phyloP scores from a whole-genome alignment of 2,113 vertebrate genomes.

The Pseudopodoces humilis region DNA sequence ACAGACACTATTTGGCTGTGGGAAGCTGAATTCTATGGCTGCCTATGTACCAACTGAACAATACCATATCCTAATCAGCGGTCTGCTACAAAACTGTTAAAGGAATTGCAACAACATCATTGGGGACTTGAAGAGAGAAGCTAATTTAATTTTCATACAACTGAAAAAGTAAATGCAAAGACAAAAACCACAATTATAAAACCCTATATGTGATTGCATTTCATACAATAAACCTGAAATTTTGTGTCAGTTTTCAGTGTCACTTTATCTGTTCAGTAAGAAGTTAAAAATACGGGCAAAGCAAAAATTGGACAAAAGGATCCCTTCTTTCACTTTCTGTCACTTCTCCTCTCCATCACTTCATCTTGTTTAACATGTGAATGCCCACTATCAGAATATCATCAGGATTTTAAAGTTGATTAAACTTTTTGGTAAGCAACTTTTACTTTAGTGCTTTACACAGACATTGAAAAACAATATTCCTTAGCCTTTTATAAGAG shows the following conservation, averaged over 20 bases:
- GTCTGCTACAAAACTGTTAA: background rate
- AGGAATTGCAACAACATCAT: background rate
- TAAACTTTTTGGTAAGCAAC: background rate
- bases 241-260: background rate
- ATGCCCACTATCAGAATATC: background rate
- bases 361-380: background rate
- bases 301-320: background rate
- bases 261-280: background rate
- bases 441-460: background rate
- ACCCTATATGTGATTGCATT: background rate
- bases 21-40: constrained; percentile 9
- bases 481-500: background rate
- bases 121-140: background rate
- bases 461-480: background rate
- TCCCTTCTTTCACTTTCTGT: background rate
- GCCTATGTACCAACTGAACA: background rate
- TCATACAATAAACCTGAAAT: background rate
- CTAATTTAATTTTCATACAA: background rate
- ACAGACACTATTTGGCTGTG: background rate
- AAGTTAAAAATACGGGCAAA: background rate
- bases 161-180: background rate
- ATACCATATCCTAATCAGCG: background rate
- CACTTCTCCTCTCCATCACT: background rate
- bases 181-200: background rate
- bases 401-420: background rate